These are phyloP conservation scores for Dicrurus megarhynchus DNA, from an alignment of 2,113 vertebrate species.

Conservation along the genomic window DNA sequence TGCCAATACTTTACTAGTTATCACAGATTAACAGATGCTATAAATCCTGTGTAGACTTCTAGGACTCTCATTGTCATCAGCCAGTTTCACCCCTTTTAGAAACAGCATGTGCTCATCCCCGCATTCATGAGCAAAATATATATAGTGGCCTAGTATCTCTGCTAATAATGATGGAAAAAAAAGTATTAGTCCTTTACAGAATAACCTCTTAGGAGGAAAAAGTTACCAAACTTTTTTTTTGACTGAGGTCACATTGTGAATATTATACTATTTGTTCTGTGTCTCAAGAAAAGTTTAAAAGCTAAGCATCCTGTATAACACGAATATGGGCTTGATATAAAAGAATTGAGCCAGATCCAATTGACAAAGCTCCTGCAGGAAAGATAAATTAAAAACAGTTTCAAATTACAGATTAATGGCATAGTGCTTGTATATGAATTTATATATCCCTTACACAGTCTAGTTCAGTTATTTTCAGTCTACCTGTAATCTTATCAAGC, in stretches of 20 bases:
- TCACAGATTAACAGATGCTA: neutral
- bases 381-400: neutral
- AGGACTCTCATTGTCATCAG: neutral
- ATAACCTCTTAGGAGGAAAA: neutral
- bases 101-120: neutral
- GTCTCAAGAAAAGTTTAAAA: neutral
- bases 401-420: neutral
- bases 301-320: neutral
- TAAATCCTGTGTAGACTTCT: neutral
- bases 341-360: neutral
- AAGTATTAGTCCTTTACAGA: neutral
- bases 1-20: neutral
- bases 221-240: neutral
- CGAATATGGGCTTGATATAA: neutral
- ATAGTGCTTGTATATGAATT: neutral
- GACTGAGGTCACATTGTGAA: neutral
- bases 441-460: neutral
- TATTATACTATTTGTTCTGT: neutral
- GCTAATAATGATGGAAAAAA: neutral
- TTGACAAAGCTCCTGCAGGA: neutral
- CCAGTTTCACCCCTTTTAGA: neutral
- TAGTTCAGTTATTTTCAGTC: neutral
- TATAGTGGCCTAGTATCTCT: neutral
- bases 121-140: neutral
- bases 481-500: fast-evolving